phyloP scores from a whole-genome alignment of 2,797 vertebrate species.

The Poeciliopsis presidionis region DNA sequence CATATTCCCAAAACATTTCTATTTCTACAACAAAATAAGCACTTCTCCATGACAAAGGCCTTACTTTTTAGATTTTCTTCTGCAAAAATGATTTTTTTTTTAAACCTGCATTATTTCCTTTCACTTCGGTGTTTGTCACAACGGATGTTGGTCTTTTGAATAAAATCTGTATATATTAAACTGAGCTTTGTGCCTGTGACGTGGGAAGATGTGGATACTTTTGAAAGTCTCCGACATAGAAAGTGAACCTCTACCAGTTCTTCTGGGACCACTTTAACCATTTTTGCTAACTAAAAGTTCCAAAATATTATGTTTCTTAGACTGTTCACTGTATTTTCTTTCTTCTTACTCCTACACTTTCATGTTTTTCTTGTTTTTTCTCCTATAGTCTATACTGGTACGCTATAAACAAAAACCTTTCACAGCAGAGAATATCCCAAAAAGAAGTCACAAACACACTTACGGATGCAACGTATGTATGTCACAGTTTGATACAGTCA shows the following conservation, averaged over 20 bases:
- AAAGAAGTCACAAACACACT: neutral
- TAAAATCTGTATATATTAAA: neutral
- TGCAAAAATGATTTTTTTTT: neutral
- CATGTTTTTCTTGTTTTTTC: neutral
- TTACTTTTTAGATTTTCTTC: neutral
- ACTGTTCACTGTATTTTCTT: neutral
- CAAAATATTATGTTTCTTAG: neutral
- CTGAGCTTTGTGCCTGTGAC: neutral
- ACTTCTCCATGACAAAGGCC: neutral
- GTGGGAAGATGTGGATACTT: neutral
- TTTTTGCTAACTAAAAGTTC: neutral
- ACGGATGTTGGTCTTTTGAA: neutral
- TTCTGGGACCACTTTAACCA: neutral
- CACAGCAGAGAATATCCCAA: neutral
- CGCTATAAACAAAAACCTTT: neutral
- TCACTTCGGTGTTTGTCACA: neutral
- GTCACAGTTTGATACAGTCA: conserved; percentile 8
- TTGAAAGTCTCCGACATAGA: neutral
- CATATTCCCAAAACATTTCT: neutral
- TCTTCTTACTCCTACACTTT: neutral
- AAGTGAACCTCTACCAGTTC: neutral
- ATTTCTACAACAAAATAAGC: neutral
- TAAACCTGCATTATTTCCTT: neutral
- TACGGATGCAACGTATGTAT: neutral
- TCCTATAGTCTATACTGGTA: neutral